Conservation (phyloP, 2,888 invertebrate genomes). For the Cephonodes hylas region DNA sequence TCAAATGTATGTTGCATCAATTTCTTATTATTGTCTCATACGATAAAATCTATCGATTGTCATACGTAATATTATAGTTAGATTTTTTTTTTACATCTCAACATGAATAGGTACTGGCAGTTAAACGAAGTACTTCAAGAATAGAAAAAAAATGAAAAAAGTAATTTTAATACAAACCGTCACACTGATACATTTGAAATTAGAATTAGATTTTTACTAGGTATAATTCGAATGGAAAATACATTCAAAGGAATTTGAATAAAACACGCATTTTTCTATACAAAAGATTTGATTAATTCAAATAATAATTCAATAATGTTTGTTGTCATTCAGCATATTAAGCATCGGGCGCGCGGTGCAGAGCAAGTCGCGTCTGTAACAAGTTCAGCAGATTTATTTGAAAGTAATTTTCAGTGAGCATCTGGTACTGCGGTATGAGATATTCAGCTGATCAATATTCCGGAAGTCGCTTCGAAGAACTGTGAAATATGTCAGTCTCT, state of each 20-base stretch:
- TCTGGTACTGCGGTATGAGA: constrained; percentile 76
- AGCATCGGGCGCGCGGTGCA: constrained; percentile 18
- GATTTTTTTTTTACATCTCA: no score
- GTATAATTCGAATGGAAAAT: neutral
- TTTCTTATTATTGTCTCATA: no score
- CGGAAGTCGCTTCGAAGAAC: constrained; percentile 69
- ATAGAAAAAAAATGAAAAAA: no score
- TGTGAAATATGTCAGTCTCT: constrained; percentile 76
- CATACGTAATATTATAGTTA: no score
- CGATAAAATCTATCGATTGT: no score
- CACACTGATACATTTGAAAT: no score
- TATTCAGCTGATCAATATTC: constrained; percentile 79
- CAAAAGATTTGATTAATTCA: neutral
- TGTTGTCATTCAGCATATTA: constrained; percentile 45
- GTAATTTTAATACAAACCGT: no score
- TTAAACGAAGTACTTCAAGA: no score
- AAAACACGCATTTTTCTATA: no score
- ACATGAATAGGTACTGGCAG: no score
- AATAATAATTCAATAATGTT: constrained; percentile 32
- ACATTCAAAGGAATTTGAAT: neutral
- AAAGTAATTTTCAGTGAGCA: constrained; percentile 78
- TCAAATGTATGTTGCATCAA: no score
- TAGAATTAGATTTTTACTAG: no score
- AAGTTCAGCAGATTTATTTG: constrained; percentile 71
- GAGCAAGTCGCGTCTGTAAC: constrained; percentile 36